Percentiles rank a stretch among this genome's conserved stretches.
phyloP scores from a whole-genome alignment of 2,888 invertebrate genomes.

The Cataglyphis livida region DNA sequence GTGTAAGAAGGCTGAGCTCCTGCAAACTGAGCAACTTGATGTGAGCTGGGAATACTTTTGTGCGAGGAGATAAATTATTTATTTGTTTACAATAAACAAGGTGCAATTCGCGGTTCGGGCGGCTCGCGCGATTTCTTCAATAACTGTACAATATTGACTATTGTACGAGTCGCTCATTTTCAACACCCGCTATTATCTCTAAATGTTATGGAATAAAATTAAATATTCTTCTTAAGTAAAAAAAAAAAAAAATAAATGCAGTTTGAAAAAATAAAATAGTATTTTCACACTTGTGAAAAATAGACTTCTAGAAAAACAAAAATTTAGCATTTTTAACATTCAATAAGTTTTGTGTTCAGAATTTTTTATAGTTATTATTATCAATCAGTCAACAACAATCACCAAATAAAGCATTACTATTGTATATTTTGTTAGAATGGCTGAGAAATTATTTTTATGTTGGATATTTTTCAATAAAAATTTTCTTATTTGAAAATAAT shows the following conservation, averaged over 20 bases:
- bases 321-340: not conserved
- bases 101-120: constrained; percentile 66
- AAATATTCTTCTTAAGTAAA: not conserved
- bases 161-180: constrained; percentile 22
- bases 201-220: not conserved
- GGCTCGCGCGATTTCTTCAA: constrained; percentile 48
- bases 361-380: not conserved
- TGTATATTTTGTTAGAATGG: not conserved
- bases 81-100: constrained; percentile 74
- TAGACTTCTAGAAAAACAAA: not conserved
- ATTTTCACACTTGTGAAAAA: not conserved
- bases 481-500: not conserved
- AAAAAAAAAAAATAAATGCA: not conserved
- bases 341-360: not conserved
- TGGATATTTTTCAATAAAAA: not conserved
- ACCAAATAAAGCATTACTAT: not conserved
- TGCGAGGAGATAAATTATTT: constrained; percentile 75
- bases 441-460: not conserved
- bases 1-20: constrained; percentile 81
- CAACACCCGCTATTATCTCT: constrained; percentile 21
- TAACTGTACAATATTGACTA: not conserved
- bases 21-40: constrained; percentile 70
- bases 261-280: not conserved
- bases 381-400: not conserved
- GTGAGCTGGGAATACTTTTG: constrained; percentile 72